phyloP scores from a whole-genome alignment of 2,113 vertebrate genomes.

The Edolisoma coerulescens region DNA sequence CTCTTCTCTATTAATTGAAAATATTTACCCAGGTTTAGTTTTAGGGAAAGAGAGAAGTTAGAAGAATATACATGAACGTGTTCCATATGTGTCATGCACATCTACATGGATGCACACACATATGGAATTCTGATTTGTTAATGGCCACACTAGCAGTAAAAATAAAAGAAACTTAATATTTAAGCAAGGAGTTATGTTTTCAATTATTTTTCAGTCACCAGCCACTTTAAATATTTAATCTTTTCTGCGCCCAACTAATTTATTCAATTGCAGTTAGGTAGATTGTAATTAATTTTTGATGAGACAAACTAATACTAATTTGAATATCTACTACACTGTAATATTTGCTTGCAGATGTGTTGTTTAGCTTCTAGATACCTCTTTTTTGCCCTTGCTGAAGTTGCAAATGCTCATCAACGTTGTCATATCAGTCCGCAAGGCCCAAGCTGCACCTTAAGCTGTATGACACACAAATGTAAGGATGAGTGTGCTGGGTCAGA shows the following conservation, averaged over 20 bases:
- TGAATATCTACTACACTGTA: not conserved
- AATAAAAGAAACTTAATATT: not conserved
- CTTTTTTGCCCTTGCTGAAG: not conserved
- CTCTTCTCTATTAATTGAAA: not conserved
- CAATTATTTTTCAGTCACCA: not conserved
- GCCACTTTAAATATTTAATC: not conserved
- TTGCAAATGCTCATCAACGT: not conserved
- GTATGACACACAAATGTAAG: not conserved
- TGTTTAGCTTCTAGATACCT: not conserved
- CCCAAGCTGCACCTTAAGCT: not conserved
- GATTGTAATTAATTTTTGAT: slow-evolving; percentile 2
- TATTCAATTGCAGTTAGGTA: not conserved
- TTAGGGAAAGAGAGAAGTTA: not conserved
- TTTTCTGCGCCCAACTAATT: not conserved
- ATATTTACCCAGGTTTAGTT: not conserved
- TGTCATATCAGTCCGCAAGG: not conserved
- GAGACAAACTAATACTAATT: not conserved
- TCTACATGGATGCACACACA: not conserved
- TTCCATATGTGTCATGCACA: not conserved
- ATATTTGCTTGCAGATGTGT: not conserved
- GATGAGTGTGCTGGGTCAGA: not conserved
- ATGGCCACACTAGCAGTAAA: not conserved
- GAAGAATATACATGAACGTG: not conserved
- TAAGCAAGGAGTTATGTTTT: not conserved
- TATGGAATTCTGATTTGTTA: not conserved